Evolutionary conservation across 2,797 vertebrate genomes (phyloP).

Genomic region (Typhlichthys subterraneus): DNA sequence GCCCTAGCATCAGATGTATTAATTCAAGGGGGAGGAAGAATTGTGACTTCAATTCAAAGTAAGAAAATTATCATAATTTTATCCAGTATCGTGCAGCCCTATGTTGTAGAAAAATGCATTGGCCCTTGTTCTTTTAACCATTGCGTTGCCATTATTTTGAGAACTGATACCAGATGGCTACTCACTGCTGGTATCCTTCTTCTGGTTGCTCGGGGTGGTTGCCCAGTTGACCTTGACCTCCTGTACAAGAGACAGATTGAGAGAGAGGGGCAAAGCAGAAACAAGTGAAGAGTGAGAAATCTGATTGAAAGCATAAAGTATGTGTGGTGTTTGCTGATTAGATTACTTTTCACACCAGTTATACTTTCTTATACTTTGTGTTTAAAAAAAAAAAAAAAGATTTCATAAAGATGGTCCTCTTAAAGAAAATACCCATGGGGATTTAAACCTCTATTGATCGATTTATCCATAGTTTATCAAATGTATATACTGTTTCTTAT

Average conservation of each 20-base stretch:
- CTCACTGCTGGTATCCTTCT: slow-evolving; percentile 99
- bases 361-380: slow-evolving; percentile 46
- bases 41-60: no score
- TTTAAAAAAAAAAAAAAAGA: slow-evolving; percentile 35
- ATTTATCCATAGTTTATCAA: slow-evolving; percentile 39
- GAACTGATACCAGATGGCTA: slow-evolving; percentile 29
- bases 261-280: slow-evolving; percentile 21
- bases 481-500: slow-evolving; percentile 52
- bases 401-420: slow-evolving; percentile 41
- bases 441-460: slow-evolving; percentile 54
- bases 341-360: slow-evolving; percentile 63
- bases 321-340: slow-evolving; percentile 58
- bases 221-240: slow-evolving; percentile 99
- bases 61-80: no score
- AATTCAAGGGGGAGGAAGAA: no score
- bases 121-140: no score
- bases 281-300: slow-evolving; percentile 40
- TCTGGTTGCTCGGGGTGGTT: slow-evolving; percentile 98
- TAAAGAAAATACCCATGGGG: slow-evolving; percentile 32
- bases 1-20: no score
- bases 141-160: no score
- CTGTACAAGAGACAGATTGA: slow-evolving; percentile 63
- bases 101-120: no score
- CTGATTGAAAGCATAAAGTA: slow-evolving; percentile 18
- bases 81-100: no score